Evolutionary conservation across 2,797 vertebrate species (phyloP).

Genomic region (Hyperoplus lanceolatus): DNA sequence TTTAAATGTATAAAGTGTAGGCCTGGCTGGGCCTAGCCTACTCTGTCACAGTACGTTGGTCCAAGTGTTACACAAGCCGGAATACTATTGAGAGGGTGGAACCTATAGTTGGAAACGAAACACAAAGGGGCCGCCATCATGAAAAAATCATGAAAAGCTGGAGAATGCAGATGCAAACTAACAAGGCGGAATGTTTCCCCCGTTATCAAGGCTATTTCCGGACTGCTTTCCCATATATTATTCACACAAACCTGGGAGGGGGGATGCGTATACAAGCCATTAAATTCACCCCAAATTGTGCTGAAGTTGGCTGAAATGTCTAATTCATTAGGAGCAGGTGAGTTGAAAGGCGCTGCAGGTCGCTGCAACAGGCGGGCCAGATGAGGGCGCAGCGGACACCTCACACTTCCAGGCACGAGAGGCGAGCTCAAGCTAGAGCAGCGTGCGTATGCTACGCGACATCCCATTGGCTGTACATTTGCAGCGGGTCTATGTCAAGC

Average conservation of each 20-base stretch:
- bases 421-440: slow-evolving; percentile 20
- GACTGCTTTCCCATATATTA: slow-evolving; percentile 60
- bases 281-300: slow-evolving; percentile 45
- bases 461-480: slow-evolving; percentile 59
- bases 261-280: slow-evolving; percentile 40
- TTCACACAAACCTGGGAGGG: slow-evolving; percentile 46
- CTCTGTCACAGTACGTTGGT: background rate
- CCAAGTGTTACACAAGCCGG: slow-evolving; percentile 3
- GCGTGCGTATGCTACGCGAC: slow-evolving; percentile 40
- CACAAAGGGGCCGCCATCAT: slow-evolving; percentile 23
- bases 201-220: slow-evolving; percentile 61
- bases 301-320: slow-evolving; percentile 38
- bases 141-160: slow-evolving; percentile 53
- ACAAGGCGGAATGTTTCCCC: slow-evolving; percentile 5
- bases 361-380: slow-evolving; percentile 41
- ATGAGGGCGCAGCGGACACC: slow-evolving; percentile 61
- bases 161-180: slow-evolving; percentile 26
- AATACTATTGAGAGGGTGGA: background rate
- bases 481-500: background rate
- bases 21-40: too few relatives aligned
- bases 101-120: background rate
- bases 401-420: slow-evolving; percentile 44
- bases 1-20: background rate
- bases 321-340: slow-evolving; percentile 56
- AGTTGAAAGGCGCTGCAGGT: slow-evolving; percentile 3